Evolutionary conservation across 2,888 invertebrate species (phyloP).

Genomic region (Campaea margaritaria): DNA sequence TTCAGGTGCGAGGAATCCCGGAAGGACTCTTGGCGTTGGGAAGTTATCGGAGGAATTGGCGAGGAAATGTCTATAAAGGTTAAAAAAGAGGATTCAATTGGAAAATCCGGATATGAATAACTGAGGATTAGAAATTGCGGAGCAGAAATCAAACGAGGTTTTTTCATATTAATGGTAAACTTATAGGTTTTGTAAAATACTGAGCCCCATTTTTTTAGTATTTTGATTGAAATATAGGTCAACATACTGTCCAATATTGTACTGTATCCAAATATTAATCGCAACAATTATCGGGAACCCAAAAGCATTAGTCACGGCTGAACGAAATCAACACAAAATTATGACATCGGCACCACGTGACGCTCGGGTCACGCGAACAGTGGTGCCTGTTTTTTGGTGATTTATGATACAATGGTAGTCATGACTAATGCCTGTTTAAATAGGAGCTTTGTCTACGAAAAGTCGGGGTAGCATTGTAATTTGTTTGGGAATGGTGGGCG

Average conservation of each 20-base stretch:
- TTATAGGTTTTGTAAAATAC: too few relatives aligned
- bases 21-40: slow-evolving; percentile 27
- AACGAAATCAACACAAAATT: slow-evolving; percentile 76
- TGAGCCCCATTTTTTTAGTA: neutral
- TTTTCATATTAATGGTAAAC: too few relatives aligned
- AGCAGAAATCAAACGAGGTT: too few relatives aligned
- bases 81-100: neutral
- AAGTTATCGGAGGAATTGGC: slow-evolving; percentile 22
- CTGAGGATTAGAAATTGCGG: too few relatives aligned
- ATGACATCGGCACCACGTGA: slow-evolving; percentile 78
- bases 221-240: slow-evolving; percentile 1
- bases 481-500: slow-evolving; percentile 21
- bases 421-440: slow-evolving; percentile 73
- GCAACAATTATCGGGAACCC: slow-evolving; percentile 65
- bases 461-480: slow-evolving; percentile 51
- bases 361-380: slow-evolving; percentile 54
- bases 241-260: slow-evolving; percentile 17
- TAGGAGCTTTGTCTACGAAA: slow-evolving; percentile 60
- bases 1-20: slow-evolving; percentile 70
- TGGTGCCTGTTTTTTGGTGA: slow-evolving; percentile 79
- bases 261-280: slow-evolving; percentile 41
- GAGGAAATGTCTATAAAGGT: neutral
- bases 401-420: slow-evolving; percentile 72
- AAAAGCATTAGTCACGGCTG: slow-evolving; percentile 72
- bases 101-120: neutral